Percentiles rank a stretch among this genome's conserved stretches.
These are phyloP conservation scores for Poeciliopsis prolifica DNA, from an alignment of 2,113 vertebrate species.

Conservation along the genomic window DNA sequence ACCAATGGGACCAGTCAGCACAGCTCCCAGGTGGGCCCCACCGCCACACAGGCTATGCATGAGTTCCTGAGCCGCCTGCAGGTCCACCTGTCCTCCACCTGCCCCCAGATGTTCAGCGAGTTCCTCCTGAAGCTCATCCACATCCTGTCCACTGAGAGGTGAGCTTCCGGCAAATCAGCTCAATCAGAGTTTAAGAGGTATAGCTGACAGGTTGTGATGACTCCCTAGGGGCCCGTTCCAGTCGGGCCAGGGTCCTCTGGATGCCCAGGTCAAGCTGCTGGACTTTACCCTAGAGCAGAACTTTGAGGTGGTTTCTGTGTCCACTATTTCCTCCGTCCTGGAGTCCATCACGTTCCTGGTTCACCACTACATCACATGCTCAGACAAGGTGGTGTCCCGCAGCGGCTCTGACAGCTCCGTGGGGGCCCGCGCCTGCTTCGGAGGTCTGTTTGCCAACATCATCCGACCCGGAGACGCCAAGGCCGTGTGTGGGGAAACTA, in stretches of 20 bases:
- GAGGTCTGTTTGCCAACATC: slow-evolving; percentile 97
- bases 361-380: slow-evolving; percentile 98
- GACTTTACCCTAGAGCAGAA: slow-evolving; percentile 98
- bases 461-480: slow-evolving; percentile 99
- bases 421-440: slow-evolving; percentile 95
- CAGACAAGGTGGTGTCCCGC: slow-evolving; percentile 95
- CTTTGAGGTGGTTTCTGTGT: slow-evolving; percentile 96
- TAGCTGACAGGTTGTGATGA: background rate
- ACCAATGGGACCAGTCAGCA: slow-evolving; percentile 96
- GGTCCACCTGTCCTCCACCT: slow-evolving; percentile 95
- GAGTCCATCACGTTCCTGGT: slow-evolving; percentile 97
- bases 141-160: slow-evolving; percentile 98
- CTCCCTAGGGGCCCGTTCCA: slow-evolving; percentile 91
- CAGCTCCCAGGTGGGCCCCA: slow-evolving; percentile 98
- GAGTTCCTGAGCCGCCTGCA: slow-evolving; percentile 96
- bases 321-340: slow-evolving; percentile 94
- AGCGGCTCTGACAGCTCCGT: slow-evolving; percentile 97
- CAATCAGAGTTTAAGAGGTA: background rate
- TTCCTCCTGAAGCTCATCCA: slow-evolving; percentile 97
- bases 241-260: slow-evolving; percentile 93
- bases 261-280: slow-evolving; percentile 96
- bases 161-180: slow-evolving; percentile 10
- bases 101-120: slow-evolving; percentile 99
- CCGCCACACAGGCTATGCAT: slow-evolving; percentile 99
- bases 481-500: slow-evolving; percentile 96